Conservation (phyloP, 2,113 vertebrate species). For the Hypomesus transpacificus region DNA sequence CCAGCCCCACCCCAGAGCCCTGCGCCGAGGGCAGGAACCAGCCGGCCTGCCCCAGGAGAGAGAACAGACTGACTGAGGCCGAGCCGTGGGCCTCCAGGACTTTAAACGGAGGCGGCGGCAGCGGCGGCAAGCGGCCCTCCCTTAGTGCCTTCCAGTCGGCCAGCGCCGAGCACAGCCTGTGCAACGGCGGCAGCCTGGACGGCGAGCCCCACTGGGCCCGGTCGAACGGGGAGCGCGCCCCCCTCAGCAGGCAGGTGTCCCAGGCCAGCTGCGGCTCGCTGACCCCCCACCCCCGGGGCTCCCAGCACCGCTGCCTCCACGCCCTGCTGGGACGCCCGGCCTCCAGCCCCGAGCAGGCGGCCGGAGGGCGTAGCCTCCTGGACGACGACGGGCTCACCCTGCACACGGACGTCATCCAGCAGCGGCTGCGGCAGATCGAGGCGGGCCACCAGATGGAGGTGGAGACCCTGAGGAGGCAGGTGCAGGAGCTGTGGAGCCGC, state of each 20-base stretch:
- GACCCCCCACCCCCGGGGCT: constrained; percentile 70
- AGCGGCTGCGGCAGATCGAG: constrained; percentile 93
- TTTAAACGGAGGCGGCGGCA: constrained; percentile 62
- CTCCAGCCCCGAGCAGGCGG: constrained; percentile 82
- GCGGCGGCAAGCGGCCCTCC: constrained; percentile 61
- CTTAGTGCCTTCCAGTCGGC: constrained; percentile 82
- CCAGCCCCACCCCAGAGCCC: constrained; percentile 11
- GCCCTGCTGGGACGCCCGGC: constrained; percentile 57
- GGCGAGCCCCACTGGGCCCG: constrained; percentile 59
- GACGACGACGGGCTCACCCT: constrained; percentile 91
- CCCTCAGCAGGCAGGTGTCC: constrained; percentile 83
- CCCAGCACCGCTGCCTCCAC: constrained; percentile 81
- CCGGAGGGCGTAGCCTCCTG: constrained; percentile 79
- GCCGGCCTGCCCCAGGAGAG: constrained; percentile 49
- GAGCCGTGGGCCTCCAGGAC: constrained; percentile 72
- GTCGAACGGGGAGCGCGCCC: constrained; percentile 75
- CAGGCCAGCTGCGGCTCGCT: constrained; percentile 76
- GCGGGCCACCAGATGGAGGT: constrained; percentile 92
- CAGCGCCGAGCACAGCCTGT: constrained; percentile 73
- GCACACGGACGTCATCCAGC: constrained; percentile 87
- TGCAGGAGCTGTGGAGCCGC: constrained; percentile 91
- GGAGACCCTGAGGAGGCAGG: constrained; percentile 92
- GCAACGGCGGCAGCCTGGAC: constrained; percentile 73
- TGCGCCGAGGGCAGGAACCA: constrained; percentile 34
- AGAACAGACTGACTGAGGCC: constrained; percentile 54